Base-by-base conservation (phyloP, 2,888 invertebrate species). In the Limnephilus auricula region DNA sequence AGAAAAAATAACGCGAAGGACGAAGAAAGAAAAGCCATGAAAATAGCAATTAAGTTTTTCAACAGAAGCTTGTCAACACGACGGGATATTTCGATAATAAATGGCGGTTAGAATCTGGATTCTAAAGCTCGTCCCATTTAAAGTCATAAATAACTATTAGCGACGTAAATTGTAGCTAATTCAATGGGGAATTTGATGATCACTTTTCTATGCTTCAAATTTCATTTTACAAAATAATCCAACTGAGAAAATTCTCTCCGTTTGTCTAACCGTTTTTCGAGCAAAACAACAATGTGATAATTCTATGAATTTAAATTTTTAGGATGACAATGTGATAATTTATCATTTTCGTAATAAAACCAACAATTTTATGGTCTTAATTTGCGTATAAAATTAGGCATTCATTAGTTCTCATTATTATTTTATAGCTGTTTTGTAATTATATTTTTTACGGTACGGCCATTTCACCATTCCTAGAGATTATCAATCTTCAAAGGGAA, bases 91-190 rank as follows among this genome's bases (percentile, higher is more conserved):
- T 65, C 65, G 65, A 65, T 65, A 65, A 65, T n/a, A 65, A 65
- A 65, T n/a, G 65, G 65, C 65, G 65, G 65, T 65, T 65, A n/a
- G 65, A n/a, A 65, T 65, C 65, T n/a, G 65, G 65, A 65, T 65
- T 65, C 25, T 65, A 25, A 65, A 65, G 65, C 65, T 65, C 65
- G 65, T n/a, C 65, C 50, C 65, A 65, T 65, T 65, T 65, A 65
- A 65, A 65, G 25, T 25, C 65, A 65, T 65, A n/a, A 65, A 65
- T 65, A 9, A 65, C n/a, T 25, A 65, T 65, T 65, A 65, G 65
- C 65, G 65, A 65, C 65, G 65, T 9, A 65, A 65, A 65, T 9
- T 65, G 65, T 65, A 65, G n/a, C 65, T 65, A 65, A 65, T 65
- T 65, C 65, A 65, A 65, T 65, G 65, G 65, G 65, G 65, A 65